Percentiles rank a stretch among this genome's conserved stretches.
phyloP scores from a whole-genome alignment of 35 echinoderm and acorn worm genomes.

The Nesometra sesokonis region DNA sequence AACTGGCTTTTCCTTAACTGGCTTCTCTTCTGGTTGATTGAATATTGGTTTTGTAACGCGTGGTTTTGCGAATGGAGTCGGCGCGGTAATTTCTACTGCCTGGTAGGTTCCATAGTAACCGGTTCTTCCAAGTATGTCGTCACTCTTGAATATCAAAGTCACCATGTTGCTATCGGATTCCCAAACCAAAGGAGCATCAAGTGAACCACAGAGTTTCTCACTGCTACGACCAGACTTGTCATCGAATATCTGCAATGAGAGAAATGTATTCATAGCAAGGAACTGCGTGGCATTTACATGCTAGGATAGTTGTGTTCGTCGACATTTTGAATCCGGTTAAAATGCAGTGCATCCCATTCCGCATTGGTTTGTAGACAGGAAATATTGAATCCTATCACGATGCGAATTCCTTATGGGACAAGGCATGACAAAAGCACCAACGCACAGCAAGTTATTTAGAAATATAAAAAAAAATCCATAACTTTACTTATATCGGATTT shows the following conservation, averaged over 20 bases:
- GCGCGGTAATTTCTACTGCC: neutral
- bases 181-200: constrained; percentile 2
- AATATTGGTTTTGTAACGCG: neutral
- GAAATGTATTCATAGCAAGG: too few relatives aligned
- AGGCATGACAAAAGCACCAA: too few relatives aligned
- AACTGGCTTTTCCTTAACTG: neutral
- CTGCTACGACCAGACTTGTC: neutral
- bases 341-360: too few relatives aligned
- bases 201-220: neutral
- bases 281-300: too few relatives aligned
- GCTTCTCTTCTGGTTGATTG: neutral
- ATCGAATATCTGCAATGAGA: neutral
- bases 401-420: too few relatives aligned
- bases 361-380: too few relatives aligned
- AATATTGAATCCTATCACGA: too few relatives aligned
- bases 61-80: neutral
- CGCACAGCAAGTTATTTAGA: too few relatives aligned
- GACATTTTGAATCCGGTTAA: too few relatives aligned
- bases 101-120: constrained; percentile 16
- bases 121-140: neutral
- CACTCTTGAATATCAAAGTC: constrained; percentile 4
- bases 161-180: constrained; percentile 2
- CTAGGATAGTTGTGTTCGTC: too few relatives aligned
- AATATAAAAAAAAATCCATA: too few relatives aligned
- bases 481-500: too few relatives aligned